Base-by-base conservation (phyloP, 2,113 vertebrate genomes). In the Malurus alboscapulatus region DNA sequence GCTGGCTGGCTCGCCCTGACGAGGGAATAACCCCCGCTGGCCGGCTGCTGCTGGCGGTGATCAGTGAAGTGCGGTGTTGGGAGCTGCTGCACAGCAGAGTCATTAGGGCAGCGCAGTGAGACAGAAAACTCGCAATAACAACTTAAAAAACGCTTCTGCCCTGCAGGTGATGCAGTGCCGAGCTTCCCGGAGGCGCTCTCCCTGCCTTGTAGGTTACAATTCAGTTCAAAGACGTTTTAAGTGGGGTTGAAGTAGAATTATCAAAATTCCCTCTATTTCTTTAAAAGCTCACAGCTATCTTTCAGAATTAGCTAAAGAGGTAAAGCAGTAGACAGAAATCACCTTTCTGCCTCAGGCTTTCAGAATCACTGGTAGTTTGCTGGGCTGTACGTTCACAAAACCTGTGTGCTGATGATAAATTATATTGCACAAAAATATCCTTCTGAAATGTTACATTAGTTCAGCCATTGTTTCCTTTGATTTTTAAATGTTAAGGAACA, bases 1-100 rank as follows among this genome's bases (percentile, higher is more conserved):
- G 32, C 73, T 6, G 91, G 0, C 34, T 2, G 29, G 20, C 4
- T 34, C 0, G 21, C 22, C 0, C 25, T 53, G 72, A 1, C 10
- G 65, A 73, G 47, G 81, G 61, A 17, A 2, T 1, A 24, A 12
- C 30, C 36, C 42, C 12, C 1, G 2, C 17, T 17, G 90, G 85
- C 51, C 61, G 4, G 47, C 42, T 44, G 45, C 84, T 42, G 84
- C 72, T 2, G 77, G 73, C 57, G 1, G 34, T 1, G 0, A 1
- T 22, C 34, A 0, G 0, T 26, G 12, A 14, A 8, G 71, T 48
- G 82, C 7, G 48, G 51, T 13, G 84, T 81, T 55, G 65, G 2
- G 17, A 54, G 13, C 47, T 36, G 72, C 76, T 57, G 86, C 72
- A 12, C 88, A 5, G 89, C 69, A 6, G 5, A 72, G 30, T 53